Evolutionary conservation across 2,888 invertebrate species (phyloP).

Genomic region (Glyphotaelius pellucidus): DNA sequence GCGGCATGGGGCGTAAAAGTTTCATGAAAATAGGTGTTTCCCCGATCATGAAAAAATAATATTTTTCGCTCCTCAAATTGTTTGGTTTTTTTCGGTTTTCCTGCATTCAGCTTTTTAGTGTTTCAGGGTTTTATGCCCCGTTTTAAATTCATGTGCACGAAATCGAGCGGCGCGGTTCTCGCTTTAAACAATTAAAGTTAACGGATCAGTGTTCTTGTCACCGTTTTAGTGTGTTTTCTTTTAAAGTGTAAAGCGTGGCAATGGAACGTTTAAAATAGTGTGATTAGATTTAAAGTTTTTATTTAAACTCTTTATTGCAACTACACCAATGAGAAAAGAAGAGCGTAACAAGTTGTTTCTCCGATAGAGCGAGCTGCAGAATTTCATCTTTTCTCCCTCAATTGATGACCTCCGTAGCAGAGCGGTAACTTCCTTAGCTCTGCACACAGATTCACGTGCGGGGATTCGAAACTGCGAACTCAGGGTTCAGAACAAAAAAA

Average conservation of each 20-base stretch:
- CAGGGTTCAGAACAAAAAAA: not conserved
- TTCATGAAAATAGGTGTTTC: conserved; percentile 8
- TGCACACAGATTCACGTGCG: not conserved
- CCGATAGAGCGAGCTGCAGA: no score
- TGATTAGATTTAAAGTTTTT: not conserved
- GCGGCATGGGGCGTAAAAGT: conserved; percentile 24
- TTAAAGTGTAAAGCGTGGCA: not conserved
- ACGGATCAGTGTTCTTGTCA: conserved; percentile 12
- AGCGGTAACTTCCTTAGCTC: no score
- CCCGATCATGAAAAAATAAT: conserved; percentile 34
- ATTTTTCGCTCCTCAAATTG: conserved; percentile 19
- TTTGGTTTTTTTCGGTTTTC: not conserved
- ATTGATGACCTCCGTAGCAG: no score
- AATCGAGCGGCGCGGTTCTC: not conserved
- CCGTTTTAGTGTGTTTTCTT: not conserved
- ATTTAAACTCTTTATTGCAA: not conserved
- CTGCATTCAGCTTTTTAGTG: not conserved
- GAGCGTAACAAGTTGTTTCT: not conserved
- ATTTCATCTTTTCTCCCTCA: no score
- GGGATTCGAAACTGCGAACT: not conserved
- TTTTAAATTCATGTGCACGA: conserved; percentile 4
- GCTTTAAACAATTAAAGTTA: conserved; percentile 26
- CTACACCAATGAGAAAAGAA: not conserved
- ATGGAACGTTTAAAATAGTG: not conserved
- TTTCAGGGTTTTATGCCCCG: conserved; percentile 11